A percentile compares a stretch with the other conserved stretches of the same genome.
These are phyloP conservation scores for Notarius lentiginosus DNA, from an alignment of 2,113 vertebrate genomes.

Conservation along the genomic window DNA sequence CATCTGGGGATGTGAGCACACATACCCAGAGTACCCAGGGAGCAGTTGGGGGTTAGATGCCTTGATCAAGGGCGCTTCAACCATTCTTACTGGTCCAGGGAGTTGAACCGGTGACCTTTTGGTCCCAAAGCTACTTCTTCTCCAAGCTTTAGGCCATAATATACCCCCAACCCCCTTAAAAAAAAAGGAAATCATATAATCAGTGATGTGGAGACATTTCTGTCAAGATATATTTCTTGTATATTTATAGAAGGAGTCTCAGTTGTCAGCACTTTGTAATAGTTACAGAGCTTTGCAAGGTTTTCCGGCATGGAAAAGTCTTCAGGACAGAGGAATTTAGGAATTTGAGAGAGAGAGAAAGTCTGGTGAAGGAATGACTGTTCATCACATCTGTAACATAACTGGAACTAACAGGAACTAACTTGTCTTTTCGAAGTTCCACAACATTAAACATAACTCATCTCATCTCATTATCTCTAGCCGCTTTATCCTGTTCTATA, in stretches of 20 bases:
- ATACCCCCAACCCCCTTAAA: too few species aligned
- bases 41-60: too few species aligned
- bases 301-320: not conserved
- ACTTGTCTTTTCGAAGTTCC: not conserved
- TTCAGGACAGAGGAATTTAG: not conserved
- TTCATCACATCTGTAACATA: not conserved
- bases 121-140: too few species aligned
- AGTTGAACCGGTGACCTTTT: too few species aligned
- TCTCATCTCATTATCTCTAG: too few species aligned
- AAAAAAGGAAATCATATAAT: not conserved
- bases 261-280: not conserved
- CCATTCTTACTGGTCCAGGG: too few species aligned
- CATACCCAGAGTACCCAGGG: too few species aligned
- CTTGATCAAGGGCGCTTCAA: too few species aligned
- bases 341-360: not conserved
- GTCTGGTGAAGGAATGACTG: not conserved
- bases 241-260: not conserved
- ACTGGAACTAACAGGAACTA: not conserved
- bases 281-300: not conserved
- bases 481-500: too few species aligned
- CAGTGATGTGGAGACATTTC: not conserved
- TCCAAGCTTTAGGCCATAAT: too few species aligned
- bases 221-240: not conserved
- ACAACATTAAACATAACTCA: not conserved
- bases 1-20: too few species aligned